Base-by-base conservation (phyloP, 2,888 invertebrate genomes). In the Mythimna albipuncta region DNA sequence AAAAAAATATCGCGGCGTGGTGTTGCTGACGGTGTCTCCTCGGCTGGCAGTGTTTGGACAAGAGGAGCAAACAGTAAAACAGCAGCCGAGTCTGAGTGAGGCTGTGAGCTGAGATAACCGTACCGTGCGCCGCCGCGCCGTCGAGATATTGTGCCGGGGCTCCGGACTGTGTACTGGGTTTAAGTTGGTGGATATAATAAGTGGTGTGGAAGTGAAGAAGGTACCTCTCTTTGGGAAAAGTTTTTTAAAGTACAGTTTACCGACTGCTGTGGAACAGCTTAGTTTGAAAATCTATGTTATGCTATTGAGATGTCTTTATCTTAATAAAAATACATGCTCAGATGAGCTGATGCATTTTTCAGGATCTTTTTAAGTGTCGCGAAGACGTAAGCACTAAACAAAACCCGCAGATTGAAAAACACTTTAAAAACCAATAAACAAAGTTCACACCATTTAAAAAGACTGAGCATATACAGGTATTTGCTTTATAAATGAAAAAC, bases 21-120 rank as follows among this genome's bases (percentile, higher is more conserved):
- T 67, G 32, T 55, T 44, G 62, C 50, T 61, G 59, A 38, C 54
- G 61, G 35, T 50, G n/a, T 59, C 41, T 55, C 50, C 57, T 32
- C 41, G 35, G n/a, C 64, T 19, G 32, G 55, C 50, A 21, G 44
- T 81, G 69, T 78, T 83, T 83, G 75, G 47, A 76, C 74, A 81
- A 72, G 59, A 69, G 38, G 26, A 57, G 72, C 81, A 72, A 75
- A 77, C 64, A 59, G 72, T 83, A 77, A 75, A 77, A 71, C 66
- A 55, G 72, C 61, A 41, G 63, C 32, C 32, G 32, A 52, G 67
- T 47, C 64, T 58, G 77, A 65, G 64, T 47, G 64, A 52, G 50
- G 50, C 50, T 52, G 50, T 19, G 50, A 1, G 19, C 13, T 4
- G 72, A 71, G 75, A 82, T 73, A 73, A 47, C 66, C 50, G 62